phyloP scores from a whole-genome alignment of 2,888 invertebrate genomes.

The Ariolimax columbianus region DNA sequence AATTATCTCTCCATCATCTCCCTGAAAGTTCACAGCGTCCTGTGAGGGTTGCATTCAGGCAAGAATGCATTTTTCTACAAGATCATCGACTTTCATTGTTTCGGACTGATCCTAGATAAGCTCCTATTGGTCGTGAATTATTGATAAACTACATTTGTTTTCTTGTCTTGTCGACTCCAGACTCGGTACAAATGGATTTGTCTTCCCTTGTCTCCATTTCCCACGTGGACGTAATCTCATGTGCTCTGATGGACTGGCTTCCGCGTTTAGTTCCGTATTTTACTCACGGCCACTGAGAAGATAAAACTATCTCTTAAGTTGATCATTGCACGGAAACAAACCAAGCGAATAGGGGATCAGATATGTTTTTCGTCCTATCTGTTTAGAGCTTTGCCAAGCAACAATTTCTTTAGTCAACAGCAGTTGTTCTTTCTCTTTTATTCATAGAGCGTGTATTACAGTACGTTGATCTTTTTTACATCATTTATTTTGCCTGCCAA shows the following conservation, averaged over 20 bases:
- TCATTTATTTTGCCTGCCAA: too few species aligned
- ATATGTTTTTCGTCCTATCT: slow-evolving; percentile 36
- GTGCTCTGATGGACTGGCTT: slow-evolving; percentile 18
- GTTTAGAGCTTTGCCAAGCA: neutral
- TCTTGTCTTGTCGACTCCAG: slow-evolving; percentile 44
- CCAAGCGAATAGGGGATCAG: slow-evolving; percentile 5
- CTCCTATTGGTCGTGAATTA: slow-evolving; percentile 49
- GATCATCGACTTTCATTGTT: slow-evolving; percentile 51
- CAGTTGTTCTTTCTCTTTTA: too few species aligned
- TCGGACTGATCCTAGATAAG: slow-evolving; percentile 49
- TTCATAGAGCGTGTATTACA: too few species aligned
- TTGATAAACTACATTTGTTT: slow-evolving; percentile 53
- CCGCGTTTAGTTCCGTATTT: slow-evolving; percentile 28
- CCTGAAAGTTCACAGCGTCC: slow-evolving; percentile 4
- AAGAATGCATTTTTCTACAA: slow-evolving; percentile 42
- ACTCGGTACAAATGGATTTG: slow-evolving; percentile 53
- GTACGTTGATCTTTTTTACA: too few species aligned
- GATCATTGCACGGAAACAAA: slow-evolving; percentile 37
- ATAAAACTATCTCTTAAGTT: slow-evolving; percentile 36
- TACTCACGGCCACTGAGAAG: slow-evolving; percentile 28
- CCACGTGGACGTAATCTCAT: slow-evolving; percentile 39
- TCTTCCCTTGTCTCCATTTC: slow-evolving; percentile 43
- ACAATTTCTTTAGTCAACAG: neutral
- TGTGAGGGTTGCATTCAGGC: slow-evolving; percentile 25
- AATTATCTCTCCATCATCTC: slow-evolving; percentile 42